Evolutionary conservation across 2,113 vertebrate genomes (phyloP).

Genomic region (Sander vitreus): DNA sequence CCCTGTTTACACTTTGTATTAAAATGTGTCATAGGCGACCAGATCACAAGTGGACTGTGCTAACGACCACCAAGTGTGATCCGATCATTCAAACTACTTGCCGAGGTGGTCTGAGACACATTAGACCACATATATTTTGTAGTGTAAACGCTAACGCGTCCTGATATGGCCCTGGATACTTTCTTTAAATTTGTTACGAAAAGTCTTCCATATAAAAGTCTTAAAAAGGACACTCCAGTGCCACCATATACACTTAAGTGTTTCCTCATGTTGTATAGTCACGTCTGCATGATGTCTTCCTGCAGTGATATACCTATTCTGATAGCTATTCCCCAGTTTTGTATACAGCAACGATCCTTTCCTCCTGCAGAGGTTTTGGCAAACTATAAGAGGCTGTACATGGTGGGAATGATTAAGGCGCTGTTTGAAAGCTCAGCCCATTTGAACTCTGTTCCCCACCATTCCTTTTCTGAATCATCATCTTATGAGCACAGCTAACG

Average conservation of each 20-base stretch:
- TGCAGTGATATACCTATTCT: slow-evolving; percentile 24
- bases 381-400: slow-evolving; percentile 56
- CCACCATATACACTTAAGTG: not conserved
- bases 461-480: slow-evolving; percentile 70
- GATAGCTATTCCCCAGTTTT: slow-evolving; percentile 41
- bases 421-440: slow-evolving; percentile 67
- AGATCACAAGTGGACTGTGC: no score
- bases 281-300: slow-evolving; percentile 13
- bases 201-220: slow-evolving; percentile 19
- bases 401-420: slow-evolving; percentile 68
- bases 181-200: not conserved
- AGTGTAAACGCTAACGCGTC: no score
- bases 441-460: slow-evolving; percentile 73
- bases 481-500: slow-evolving; percentile 62
- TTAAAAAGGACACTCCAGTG: not conserved
- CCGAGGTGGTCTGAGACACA: no score
- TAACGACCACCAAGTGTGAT: no score
- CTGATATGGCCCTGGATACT: no score
- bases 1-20: no score
- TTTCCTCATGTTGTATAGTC: not conserved
- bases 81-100: no score
- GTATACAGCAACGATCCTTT: slow-evolving; percentile 50
- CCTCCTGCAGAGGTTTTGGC: slow-evolving; percentile 60
- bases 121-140: no score
- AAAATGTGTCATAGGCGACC: no score